phyloP scores from a whole-genome alignment of 1,140 invertebrate species.

The Cyclargus thomasi region DNA sequence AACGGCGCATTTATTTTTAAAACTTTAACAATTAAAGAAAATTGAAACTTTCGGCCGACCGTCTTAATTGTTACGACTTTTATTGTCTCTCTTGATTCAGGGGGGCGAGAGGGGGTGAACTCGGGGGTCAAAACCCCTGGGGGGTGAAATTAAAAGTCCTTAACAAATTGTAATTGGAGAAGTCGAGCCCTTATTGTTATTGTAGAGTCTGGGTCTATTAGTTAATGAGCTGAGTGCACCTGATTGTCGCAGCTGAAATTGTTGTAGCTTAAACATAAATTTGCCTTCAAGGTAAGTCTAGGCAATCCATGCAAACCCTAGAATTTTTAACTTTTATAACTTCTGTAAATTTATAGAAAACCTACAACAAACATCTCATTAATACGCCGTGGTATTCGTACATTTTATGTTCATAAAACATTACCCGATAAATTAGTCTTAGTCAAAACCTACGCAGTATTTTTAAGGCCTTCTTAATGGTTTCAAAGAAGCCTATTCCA shows the following conservation, averaged over 20 bases:
- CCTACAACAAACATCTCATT: too few species aligned
- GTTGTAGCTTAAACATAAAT: neutral
- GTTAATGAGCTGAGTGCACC: neutral
- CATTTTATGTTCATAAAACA: too few species aligned
- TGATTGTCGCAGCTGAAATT: neutral
- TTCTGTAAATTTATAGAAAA: too few species aligned
- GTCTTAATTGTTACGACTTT: conserved; percentile 4
- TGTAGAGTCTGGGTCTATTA: neutral
- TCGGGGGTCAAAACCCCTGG: neutral
- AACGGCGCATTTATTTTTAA: neutral
- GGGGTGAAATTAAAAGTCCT: conserved; percentile 4
- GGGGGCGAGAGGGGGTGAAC: too few species aligned
- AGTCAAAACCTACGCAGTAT: too few species aligned
- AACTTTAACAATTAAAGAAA: conserved; percentile 13
- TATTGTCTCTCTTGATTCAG: neutral
- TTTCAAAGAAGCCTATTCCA: too few species aligned
- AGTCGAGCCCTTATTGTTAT: neutral
- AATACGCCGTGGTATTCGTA: too few species aligned
- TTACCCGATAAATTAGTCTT: too few species aligned
- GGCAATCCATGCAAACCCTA: too few species aligned
- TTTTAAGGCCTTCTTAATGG: too few species aligned
- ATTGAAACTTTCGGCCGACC: neutral
- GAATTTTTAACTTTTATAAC: too few species aligned
- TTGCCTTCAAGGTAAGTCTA: too few species aligned
- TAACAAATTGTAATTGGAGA: neutral